phyloP scores from a whole-genome alignment of 2,113 vertebrate species.

The Pogonocichla stellata region DNA sequence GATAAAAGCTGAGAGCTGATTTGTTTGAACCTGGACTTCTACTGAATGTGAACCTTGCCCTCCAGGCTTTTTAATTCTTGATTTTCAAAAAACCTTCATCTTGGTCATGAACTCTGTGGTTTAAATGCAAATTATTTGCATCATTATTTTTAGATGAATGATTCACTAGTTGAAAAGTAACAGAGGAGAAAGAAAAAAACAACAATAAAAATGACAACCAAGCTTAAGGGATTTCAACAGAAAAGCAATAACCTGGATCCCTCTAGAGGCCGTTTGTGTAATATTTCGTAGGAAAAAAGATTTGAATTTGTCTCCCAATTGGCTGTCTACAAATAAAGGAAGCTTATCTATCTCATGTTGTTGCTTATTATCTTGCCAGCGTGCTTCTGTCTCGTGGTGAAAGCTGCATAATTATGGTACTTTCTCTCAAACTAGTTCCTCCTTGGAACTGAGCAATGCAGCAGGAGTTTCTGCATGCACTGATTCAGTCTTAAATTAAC shows the following conservation, averaged over 20 bases:
- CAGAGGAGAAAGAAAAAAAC: neutral
- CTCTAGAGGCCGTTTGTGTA: conserved; percentile 73
- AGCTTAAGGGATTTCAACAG: neutral
- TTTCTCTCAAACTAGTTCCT: neutral
- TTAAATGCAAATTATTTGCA: neutral
- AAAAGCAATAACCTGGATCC: conserved; percentile 76
- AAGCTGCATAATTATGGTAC: neutral
- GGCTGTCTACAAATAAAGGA: neutral
- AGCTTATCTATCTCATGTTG: neutral
- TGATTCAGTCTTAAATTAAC: neutral
- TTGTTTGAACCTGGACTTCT: neutral
- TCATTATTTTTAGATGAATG: neutral
- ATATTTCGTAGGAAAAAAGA: conserved; percentile 19
- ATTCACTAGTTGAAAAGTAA: neutral
- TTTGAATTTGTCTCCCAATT: neutral
- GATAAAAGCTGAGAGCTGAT: neutral
- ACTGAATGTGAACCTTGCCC: neutral
- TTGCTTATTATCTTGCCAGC: neutral
- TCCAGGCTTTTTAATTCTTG: neutral
- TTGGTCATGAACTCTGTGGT: neutral
- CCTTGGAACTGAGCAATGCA: neutral
- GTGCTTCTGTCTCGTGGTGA: neutral
- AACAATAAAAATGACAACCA: neutral
- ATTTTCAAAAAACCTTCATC: neutral
- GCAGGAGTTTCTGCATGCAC: neutral